phyloP scores from a whole-genome alignment of 2,888 invertebrate genomes.

The Netelia fuscicornis region DNA sequence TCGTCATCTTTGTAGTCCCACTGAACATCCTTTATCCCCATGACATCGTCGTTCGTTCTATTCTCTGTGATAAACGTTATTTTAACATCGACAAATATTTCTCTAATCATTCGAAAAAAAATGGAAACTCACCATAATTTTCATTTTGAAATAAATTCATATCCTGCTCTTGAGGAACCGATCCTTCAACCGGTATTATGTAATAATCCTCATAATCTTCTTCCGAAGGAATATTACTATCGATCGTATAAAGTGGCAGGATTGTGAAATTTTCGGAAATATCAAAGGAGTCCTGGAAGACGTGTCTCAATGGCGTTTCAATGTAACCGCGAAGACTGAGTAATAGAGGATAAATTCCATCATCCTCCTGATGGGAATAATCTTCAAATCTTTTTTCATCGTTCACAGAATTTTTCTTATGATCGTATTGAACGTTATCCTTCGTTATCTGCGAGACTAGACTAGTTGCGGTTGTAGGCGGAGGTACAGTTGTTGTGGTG shows the following conservation, averaged over 20 bases:
- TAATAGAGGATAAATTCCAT: slow-evolving; percentile 50
- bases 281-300: background rate
- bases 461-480: background rate
- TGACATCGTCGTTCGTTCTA: slow-evolving; percentile 22
- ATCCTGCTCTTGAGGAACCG: background rate
- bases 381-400: background rate
- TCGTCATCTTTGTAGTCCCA: slow-evolving; percentile 57
- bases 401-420: background rate
- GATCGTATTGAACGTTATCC: background rate
- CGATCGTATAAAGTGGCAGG: slow-evolving; percentile 50
- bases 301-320: slow-evolving; percentile 33
- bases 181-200: slow-evolving; percentile 5
- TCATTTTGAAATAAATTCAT: slow-evolving; percentile 49
- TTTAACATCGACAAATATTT: slow-evolving; percentile 32
- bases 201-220: slow-evolving; percentile 23
- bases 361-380: slow-evolving; percentile 24
- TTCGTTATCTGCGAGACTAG: slow-evolving; percentile 4
- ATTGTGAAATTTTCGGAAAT: slow-evolving; percentile 32
- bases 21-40: slow-evolving; percentile 39
- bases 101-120: slow-evolving; percentile 49
- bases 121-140: slow-evolving; percentile 39
- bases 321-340: slow-evolving; percentile 62
- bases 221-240: background rate
- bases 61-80: slow-evolving; percentile 42
- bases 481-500: slow-evolving; percentile 5